Evolutionary conservation across 1,140 invertebrate species (phyloP), one percentile per base, ranked within the genome.

Genomic region (Matsumurasca onukii): DNA sequence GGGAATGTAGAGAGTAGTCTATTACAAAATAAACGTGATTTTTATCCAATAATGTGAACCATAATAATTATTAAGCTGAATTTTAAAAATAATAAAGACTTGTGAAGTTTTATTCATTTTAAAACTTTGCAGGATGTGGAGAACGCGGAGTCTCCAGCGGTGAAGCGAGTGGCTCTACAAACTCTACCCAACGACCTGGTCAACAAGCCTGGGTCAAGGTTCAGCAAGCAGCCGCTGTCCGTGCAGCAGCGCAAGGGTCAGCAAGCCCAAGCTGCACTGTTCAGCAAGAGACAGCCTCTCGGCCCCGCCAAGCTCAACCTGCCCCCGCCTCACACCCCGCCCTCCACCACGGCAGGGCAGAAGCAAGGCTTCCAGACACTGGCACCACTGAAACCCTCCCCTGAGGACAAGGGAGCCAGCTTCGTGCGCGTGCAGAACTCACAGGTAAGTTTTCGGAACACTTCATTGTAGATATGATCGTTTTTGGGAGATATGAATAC

Each of bases 341-440:
- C n/a, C n/a, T n/a, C n/a, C n/a, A n/a, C n/a, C n/a, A n/a, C n/a
- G n/a, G 3, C 3, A 9, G 49, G n/a, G n/a, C n/a, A 3, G n/a
- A 51, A 51, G n/a, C 49, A 51, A 68, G 15, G 31, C 24, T 67
- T 61, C 34, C 69, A 70, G 59, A 62, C 31, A 31, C 48, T 67
- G 22, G 52, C 67, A 34, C 57, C 67, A 1, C 17, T 69, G 48
- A 63, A 68, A 39, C 30, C 22, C 3, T 31, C 30, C 1, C 48
- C 24, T 45, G 45, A 68, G 51, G 27, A 45, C 13, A 57, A 61
- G 27, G 73, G 71, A 20, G 45, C 71, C 30, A 73, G 70, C 48
- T 71, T 72, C 59, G 67, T 73, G 24, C 29, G 72, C 25, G 67
- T 76, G 5, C 71, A 75, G 31, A 74, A 75, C 68, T 74, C 73